Evolutionary conservation across 2,888 invertebrate species (phyloP).

Genomic region (Sinhomidia bicolor): DNA sequence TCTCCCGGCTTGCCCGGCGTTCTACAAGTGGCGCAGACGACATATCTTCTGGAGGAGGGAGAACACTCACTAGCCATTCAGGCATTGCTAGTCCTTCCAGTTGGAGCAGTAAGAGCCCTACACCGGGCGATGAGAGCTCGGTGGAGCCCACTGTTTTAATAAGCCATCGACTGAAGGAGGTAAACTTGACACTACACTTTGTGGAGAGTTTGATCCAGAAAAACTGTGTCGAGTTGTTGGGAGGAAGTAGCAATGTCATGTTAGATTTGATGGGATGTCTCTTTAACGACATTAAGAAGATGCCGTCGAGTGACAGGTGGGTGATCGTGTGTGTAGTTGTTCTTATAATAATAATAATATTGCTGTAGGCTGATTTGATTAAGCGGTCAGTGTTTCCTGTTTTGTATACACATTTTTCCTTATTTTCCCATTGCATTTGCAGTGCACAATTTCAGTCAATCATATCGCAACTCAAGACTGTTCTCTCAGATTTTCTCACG

Average conservation of each 20-base stretch:
- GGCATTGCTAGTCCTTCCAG: conserved; percentile 73
- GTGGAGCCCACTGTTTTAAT: conserved; percentile 76
- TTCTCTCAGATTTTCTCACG: conserved; percentile 79
- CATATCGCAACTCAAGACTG: conserved; percentile 79
- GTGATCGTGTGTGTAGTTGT: no score
- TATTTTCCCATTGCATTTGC: no score
- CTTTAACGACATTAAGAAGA: conserved; percentile 78
- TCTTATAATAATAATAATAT: no score
- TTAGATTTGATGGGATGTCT: conserved; percentile 80
- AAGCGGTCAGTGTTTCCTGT: no score
- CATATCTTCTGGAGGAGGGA: conserved; percentile 55
- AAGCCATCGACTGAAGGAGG: conserved; percentile 79
- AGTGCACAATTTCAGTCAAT: conserved; percentile 80
- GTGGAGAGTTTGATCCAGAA: conserved; percentile 80
- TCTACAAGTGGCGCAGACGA: conserved; percentile 73
- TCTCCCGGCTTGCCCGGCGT: conserved; percentile 78
- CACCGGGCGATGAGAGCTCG: conserved; percentile 69
- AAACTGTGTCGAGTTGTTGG: conserved; percentile 79
- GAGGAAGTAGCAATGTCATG: conserved; percentile 80
- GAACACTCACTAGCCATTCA: conserved; percentile 46
- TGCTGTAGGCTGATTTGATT: no score
- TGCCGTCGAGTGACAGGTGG: conserved; percentile 79
- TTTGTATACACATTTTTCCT: no score
- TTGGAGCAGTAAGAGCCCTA: conserved; percentile 74
- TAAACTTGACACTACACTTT: conserved; percentile 78